Conservation (phyloP, 2,113 vertebrate species). For the Gadus macrocephalus region DNA sequence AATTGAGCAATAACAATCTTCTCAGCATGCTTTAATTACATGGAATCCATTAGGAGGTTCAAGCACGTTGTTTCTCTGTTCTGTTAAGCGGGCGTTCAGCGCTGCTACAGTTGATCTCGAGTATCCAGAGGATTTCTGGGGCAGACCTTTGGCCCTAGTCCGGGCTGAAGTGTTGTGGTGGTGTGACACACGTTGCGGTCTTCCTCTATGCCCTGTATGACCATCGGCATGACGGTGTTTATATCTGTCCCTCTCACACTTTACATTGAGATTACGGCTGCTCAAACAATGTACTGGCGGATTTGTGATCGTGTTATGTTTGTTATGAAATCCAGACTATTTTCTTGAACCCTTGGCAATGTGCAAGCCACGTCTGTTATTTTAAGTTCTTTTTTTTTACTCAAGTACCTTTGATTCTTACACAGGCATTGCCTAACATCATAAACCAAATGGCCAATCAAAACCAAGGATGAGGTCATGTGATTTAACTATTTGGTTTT, state of each 20-base stretch:
- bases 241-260: too few relatives aligned
- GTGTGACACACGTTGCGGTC: not conserved
- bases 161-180: not conserved
- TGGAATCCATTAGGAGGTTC: not conserved
- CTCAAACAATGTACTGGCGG: too few relatives aligned
- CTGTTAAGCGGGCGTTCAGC: not conserved
- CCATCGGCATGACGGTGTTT: too few relatives aligned
- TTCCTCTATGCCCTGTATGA: too few relatives aligned
- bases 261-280: too few relatives aligned
- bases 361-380: not conserved
- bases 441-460: slow-evolving; percentile 1
- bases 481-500: slow-evolving; percentile 20
- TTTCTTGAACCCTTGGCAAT: too few relatives aligned
- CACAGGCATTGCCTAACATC: not conserved
- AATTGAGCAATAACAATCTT: slow-evolving; percentile 18
- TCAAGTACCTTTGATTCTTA: not conserved
- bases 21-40: not conserved
- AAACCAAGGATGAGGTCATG: not conserved
- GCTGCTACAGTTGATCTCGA: not conserved
- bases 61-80: not conserved
- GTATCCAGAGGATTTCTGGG: not conserved
- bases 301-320: not conserved
- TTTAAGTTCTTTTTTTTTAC: not conserved
- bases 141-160: not conserved
- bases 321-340: too few relatives aligned